Conservation (phyloP, 1,140 invertebrate species). For the Eumeta japonica region DNA sequence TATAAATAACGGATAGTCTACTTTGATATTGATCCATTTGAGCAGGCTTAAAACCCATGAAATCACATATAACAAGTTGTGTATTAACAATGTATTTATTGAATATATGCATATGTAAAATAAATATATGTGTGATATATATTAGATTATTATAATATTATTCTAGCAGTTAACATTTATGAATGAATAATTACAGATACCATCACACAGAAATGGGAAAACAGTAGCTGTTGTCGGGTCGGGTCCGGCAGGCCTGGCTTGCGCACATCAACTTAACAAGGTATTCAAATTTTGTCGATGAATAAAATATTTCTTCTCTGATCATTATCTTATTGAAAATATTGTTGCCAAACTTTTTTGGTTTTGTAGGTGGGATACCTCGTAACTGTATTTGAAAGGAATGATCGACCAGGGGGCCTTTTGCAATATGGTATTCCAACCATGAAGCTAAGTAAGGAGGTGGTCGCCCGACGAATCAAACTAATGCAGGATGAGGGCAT, state of each 20-base stretch:
- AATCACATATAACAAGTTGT: too few species aligned
- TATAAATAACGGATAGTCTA: too few species aligned
- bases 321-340: not conserved
- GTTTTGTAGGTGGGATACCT: slow-evolving; percentile 72
- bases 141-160: not conserved
- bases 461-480: slow-evolving; percentile 86
- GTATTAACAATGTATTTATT: too few species aligned
- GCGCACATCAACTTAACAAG: slow-evolving; percentile 97
- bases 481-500: slow-evolving; percentile 90
- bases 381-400: slow-evolving; percentile 95
- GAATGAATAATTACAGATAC: slow-evolving; percentile 55
- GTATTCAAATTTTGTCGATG: slow-evolving; percentile 44
- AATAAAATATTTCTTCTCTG: not conserved
- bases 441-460: slow-evolving; percentile 94
- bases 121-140: too few species aligned
- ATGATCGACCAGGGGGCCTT: slow-evolving; percentile 91
- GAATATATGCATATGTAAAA: too few species aligned
- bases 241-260: slow-evolving; percentile 92
- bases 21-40: too few species aligned
- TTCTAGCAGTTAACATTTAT: not conserved
- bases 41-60: too few species aligned
- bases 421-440: slow-evolving; percentile 97
- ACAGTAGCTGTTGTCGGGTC: slow-evolving; percentile 92
- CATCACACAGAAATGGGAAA: slow-evolving; percentile 75
- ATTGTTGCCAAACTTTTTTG: not conserved